Evolutionary conservation across 2,888 invertebrate species (phyloP).

Genomic region (Aricia artaxerxes): DNA sequence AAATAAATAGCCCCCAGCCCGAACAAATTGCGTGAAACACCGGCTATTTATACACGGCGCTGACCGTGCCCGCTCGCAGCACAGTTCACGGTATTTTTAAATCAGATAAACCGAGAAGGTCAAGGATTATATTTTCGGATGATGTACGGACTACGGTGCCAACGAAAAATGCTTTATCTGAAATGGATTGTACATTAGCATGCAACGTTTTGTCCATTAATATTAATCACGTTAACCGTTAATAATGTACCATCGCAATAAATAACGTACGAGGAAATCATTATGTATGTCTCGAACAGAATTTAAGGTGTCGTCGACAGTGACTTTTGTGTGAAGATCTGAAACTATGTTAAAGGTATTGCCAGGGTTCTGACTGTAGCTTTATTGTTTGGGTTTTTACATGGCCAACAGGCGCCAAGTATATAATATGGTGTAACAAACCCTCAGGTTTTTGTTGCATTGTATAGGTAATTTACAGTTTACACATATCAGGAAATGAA

Average conservation of each 20-base stretch:
- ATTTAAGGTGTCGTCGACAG: background rate
- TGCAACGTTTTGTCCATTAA: slow-evolving; percentile 27
- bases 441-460: too few species aligned
- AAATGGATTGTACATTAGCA: slow-evolving; percentile 33
- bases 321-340: background rate
- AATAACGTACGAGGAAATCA: slow-evolving; percentile 13
- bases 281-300: background rate
- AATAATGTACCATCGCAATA: slow-evolving; percentile 4
- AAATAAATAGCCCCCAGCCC: background rate
- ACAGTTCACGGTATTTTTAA: slow-evolving; percentile 77
- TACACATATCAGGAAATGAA: too few species aligned
- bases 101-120: slow-evolving; percentile 70
- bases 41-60: slow-evolving; percentile 6
- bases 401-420: background rate
- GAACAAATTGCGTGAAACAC: background rate
- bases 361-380: background rate
- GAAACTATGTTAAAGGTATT: background rate
- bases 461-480: too few species aligned
- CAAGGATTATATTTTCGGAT: slow-evolving; percentile 76
- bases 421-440: too few species aligned
- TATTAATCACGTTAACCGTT: slow-evolving; percentile 21
- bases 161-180: slow-evolving; percentile 50
- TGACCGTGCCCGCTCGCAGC: slow-evolving; percentile 56
- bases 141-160: slow-evolving; percentile 57
- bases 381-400: background rate